Base-by-base conservation (phyloP, 2,113 vertebrate genomes). In the Larimichthys polyactis region DNA sequence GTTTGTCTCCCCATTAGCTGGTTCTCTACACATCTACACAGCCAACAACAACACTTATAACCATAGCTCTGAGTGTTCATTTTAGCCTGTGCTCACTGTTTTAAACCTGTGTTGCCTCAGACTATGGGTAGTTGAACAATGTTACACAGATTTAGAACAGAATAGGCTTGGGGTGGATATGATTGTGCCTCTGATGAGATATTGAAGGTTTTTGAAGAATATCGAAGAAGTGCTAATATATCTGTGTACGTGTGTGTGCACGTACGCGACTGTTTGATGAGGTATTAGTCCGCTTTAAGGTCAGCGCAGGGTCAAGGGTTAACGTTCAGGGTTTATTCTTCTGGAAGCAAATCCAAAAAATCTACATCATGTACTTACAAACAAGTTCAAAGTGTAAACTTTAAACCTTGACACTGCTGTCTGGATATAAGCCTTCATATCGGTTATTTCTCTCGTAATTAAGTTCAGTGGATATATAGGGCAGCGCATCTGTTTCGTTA, bases 361-460 rank as follows among this genome's bases (percentile, higher is more conserved):
- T 87, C 81, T 86, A 77, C 83, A 79, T 86, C 64, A 17, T 77
- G 83, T 78, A 81, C 90, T 89, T 73, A 71, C 58, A 64, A 71
- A 78, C 73, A 83, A 85, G 78, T 71, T 73, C 69, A 65, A 82
- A 16, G 83, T 82, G 80, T 89, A 74, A 93, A 90, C 91, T 82
- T 84, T 71, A 81, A 81, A 91, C 86, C 89, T 81, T 27, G 2
- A 15, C 78, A 57, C 49, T 27, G 73, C 84, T 74, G 88, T 72
- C 67, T 85, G 89, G 75, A 77, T 63, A 75, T 86, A 89, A 92
- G 86, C 82, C 85, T 81, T 75, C 73, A 81, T 54, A 91, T 87
- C 68, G 69, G 79, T 81, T 93, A 88, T 91, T 88, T 91, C 89
- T 78, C 68, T 60, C 43, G 32, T 89, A 84, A 93, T 91, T 86